Conservation (phyloP, 2,888 invertebrate genomes). For the Drosophila aldrichi region DNA sequence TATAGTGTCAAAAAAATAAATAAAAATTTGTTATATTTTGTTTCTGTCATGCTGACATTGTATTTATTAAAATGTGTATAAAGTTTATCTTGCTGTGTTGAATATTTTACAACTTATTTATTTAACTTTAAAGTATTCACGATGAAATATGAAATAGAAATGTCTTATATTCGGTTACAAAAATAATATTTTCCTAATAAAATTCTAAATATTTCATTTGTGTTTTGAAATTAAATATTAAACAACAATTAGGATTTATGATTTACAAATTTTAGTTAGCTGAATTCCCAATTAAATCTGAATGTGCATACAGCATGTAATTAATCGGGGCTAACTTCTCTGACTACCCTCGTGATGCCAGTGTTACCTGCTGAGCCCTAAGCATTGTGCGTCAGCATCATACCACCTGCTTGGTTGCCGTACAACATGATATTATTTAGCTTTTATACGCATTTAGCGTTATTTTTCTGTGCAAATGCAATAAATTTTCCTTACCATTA, state of each 20-base stretch:
- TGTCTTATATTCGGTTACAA: too few species aligned
- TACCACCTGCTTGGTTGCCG: slow-evolving; percentile 3
- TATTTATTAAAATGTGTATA: background rate
- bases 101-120: background rate
- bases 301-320: background rate
- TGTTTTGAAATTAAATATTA: background rate
- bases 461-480: slow-evolving; percentile 61
- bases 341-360: slow-evolving; percentile 2
- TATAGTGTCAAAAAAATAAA: background rate
- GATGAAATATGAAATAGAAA: too few species aligned
- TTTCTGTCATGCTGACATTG: background rate
- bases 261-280: too few species aligned
- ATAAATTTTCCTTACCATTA: slow-evolving; percentile 75
- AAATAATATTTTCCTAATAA: too few species aligned
- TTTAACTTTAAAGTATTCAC: background rate
- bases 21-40: background rate
- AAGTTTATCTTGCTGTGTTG: background rate
- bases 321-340: background rate
- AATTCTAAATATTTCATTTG: background rate
- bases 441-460: slow-evolving; percentile 67
- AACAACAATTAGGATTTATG: too few species aligned
- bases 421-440: slow-evolving; percentile 58
- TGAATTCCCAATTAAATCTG: background rate
- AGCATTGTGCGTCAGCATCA: slow-evolving; percentile 13
- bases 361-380: slow-evolving; percentile 24